Percentiles rank a stretch among this genome's conserved stretches.
phyloP scores from a whole-genome alignment of 2,888 invertebrate genomes.

The Seira sanloemensis region DNA sequence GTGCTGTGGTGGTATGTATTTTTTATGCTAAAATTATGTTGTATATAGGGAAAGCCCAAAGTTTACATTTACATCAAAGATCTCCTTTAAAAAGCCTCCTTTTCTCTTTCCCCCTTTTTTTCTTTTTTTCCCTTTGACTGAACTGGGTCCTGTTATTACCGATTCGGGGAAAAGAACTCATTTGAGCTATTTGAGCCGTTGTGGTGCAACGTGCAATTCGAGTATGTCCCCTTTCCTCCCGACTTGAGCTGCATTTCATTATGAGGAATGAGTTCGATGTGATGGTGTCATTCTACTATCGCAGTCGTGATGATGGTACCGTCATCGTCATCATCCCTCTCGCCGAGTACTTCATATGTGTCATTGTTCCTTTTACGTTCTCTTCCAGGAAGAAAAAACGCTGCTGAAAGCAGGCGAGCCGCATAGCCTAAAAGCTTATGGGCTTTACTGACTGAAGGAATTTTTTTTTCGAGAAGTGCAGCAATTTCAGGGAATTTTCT shows the following conservation, averaged over 20 bases:
- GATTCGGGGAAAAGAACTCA: slow-evolving; percentile 19
- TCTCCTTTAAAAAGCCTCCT: background rate
- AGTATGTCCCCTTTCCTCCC: slow-evolving; percentile 6
- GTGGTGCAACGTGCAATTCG: background rate
- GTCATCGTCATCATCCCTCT: background rate
- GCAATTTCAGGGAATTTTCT: too few species aligned
- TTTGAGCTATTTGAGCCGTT: too few species aligned
- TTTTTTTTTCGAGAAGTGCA: too few species aligned
- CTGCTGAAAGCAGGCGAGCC: too few species aligned
- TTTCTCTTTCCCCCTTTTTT: background rate
- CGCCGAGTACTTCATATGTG: too few species aligned
- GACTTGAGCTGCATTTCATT: background rate
- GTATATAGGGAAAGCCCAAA: background rate
- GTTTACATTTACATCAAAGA: background rate
- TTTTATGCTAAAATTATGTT: background rate
- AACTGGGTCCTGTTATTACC: slow-evolving; percentile 36
- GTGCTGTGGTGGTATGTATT: background rate
- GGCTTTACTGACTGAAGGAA: too few species aligned
- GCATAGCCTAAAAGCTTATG: too few species aligned
- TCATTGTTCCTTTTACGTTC: background rate
- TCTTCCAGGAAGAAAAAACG: too few species aligned
- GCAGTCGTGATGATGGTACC: slow-evolving; percentile 12
- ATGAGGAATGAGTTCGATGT: background rate
- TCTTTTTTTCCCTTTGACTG: slow-evolving; percentile 21
- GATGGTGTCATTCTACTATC: background rate